phyloP scores from a whole-genome alignment of 2,888 invertebrate species.

The Halictus ligatus region DNA sequence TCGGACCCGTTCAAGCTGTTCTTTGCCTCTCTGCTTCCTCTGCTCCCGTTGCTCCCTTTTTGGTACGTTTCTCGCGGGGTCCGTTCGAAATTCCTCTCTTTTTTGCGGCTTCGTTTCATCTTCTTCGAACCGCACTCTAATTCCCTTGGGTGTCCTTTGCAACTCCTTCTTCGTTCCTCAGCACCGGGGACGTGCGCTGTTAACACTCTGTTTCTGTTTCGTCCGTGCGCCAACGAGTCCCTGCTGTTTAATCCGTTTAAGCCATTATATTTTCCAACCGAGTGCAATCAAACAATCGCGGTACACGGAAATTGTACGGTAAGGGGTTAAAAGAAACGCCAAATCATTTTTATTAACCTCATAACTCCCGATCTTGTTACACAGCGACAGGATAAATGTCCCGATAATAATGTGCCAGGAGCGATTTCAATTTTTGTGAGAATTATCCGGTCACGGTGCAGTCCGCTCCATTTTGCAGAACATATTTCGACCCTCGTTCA shows the following conservation, averaged over 20 bases:
- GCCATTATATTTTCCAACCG: constrained; percentile 34
- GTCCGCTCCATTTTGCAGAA: background rate
- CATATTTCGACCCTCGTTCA: background rate
- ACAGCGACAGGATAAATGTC: background rate
- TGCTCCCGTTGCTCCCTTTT: constrained; percentile 12
- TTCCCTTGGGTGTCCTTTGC: constrained; percentile 39
- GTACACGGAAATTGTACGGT: background rate
- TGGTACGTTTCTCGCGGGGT: constrained; percentile 12
- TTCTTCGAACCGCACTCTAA: constrained; percentile 42
- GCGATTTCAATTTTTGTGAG: background rate
- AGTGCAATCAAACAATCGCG: background rate
- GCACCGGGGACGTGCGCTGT: constrained; percentile 18
- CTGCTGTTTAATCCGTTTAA: constrained; percentile 29
- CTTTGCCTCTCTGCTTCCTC: background rate
- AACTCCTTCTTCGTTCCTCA: constrained; percentile 9
- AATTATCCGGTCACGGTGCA: background rate
- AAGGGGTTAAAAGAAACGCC: too few species aligned
- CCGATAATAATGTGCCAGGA: background rate
- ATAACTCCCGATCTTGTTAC: too few species aligned
- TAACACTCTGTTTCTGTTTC: constrained; percentile 24
- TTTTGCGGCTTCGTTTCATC: constrained; percentile 37
- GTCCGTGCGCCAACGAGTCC: constrained; percentile 15
- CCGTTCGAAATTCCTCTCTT: background rate
- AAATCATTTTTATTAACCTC: too few species aligned
- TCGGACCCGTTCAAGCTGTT: background rate